Base-by-base conservation (phyloP, 1,140 invertebrate genomes). In the Heliconius himera region DNA sequence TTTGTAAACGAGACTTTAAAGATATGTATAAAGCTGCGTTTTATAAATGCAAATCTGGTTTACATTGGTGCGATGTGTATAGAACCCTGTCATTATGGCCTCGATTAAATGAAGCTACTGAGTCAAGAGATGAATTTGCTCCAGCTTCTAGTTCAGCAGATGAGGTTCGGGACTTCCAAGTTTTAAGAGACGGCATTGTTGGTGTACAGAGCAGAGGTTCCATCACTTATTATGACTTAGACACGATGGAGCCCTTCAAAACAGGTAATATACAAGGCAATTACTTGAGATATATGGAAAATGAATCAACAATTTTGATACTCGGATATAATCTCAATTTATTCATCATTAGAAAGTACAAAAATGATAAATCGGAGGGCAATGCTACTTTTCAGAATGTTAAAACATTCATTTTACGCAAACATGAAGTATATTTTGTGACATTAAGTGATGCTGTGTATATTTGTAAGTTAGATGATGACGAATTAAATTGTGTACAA, bases 161-260 rank as follows among this genome's bases (percentile, higher is more conserved):
- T 11, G 89, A 92, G 66, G 88, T 92, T 8, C 70, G 78, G 1
- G 81, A 84, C 70, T 86, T 90, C 36, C 79, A 78, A 76, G 73
- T 90, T 22, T 83, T 92, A 0, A 71, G 54, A 11, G 70, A 90
- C n/a, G 88, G 88, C 0, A 33, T 87, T 1, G 80, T 92, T 4
- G 88, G 87, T 3, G 87, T 93, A 0, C 89, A 91, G 26, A 91
- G 84, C 8, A 76, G 85, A n/a, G 70, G 76, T 9, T 73, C 76
- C 0, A 86, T 93, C n/a, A 78, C 82, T 1, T 93, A 93, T 41
- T 91, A 91, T 36, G 81, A 93, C n/a, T 70, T 87, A 0, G 78
- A 86, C 1, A 88, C 90, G 8, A 49, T 88, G 5, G 80, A 87
- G 22, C 70, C 33, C 20, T 70, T 80, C 1, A 83, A 85, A 2